A percentile compares a stretch with the other conserved stretches of the same genome.
phyloP scores from a whole-genome alignment of 2,888 invertebrate genomes.

The Drosophila algonquin region DNA sequence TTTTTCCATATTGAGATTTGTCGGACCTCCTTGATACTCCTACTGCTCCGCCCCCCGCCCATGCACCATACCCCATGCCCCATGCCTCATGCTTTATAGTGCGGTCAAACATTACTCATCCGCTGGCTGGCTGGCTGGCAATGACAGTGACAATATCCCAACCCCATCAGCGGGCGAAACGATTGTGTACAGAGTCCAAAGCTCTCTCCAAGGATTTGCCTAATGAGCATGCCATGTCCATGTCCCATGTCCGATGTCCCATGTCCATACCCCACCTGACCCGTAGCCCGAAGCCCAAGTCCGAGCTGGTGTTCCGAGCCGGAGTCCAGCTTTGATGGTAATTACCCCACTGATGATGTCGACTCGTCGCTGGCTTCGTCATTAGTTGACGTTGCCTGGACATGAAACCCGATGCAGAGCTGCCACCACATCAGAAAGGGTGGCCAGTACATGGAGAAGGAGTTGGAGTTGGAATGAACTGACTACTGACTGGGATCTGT shows the following conservation, averaged over 20 bases:
- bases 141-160: constrained; percentile 35
- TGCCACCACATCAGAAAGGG: constrained; percentile 19
- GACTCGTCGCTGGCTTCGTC: constrained; percentile 43
- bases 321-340: constrained; percentile 32
- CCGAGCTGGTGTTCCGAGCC: neutral
- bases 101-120: constrained; percentile 37
- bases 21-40: neutral
- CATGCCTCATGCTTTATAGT: too few species aligned
- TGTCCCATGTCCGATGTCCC: constrained; percentile 43
- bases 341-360: constrained; percentile 51
- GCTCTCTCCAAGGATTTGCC: constrained; percentile 73
- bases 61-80: neutral
- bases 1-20: constrained; percentile 5
- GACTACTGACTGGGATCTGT: neutral
- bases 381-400: constrained; percentile 39
- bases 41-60: neutral
- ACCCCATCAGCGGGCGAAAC: constrained; percentile 8
- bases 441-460: neutral
- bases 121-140: constrained; percentile 28
- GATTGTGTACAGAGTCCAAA: constrained; percentile 9
- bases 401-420: constrained; percentile 40
- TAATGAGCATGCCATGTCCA: constrained; percentile 73
- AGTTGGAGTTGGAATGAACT: neutral
- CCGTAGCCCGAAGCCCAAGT: neutral
- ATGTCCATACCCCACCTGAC: constrained; percentile 40